phyloP scores from a whole-genome alignment of 2,888 invertebrate genomes.

The Caenorhabditis doughertyi region DNA sequence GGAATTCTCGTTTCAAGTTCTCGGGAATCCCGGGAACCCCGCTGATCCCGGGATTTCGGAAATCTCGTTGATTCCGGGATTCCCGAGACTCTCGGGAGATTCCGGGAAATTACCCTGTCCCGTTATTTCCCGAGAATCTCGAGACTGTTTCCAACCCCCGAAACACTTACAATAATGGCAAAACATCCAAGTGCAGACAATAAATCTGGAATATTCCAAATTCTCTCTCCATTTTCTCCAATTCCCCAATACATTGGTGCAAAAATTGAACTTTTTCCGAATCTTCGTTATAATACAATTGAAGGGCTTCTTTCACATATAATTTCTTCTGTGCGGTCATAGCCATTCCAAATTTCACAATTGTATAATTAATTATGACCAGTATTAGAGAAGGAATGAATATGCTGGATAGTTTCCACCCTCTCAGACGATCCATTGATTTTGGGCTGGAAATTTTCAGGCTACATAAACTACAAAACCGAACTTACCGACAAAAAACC shows the following conservation, averaged over 20 bases:
- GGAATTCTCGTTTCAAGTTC: no score
- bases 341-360: slow-evolving; percentile 17
- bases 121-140: no score
- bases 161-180: slow-evolving; percentile 3
- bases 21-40: no score
- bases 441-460: neutral
- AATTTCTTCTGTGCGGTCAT: neutral
- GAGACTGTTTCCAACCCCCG: neutral
- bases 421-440: neutral
- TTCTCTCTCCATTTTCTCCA: neutral
- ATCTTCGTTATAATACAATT: neutral
- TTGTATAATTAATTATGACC: neutral
- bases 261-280: slow-evolving; percentile 10
- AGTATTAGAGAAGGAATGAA: neutral
- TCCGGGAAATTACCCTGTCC: no score
- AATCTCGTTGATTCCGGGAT: no score
- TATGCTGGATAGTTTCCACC: neutral
- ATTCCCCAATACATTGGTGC: slow-evolving; percentile 10
- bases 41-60: no score
- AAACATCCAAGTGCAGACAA: neutral
- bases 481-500: slow-evolving; percentile 9
- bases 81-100: no score
- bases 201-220: neutral
- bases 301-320: neutral
- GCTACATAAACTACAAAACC: neutral